Conservation (phyloP, 2,888 invertebrate species). For the Drosophila greeni region DNA sequence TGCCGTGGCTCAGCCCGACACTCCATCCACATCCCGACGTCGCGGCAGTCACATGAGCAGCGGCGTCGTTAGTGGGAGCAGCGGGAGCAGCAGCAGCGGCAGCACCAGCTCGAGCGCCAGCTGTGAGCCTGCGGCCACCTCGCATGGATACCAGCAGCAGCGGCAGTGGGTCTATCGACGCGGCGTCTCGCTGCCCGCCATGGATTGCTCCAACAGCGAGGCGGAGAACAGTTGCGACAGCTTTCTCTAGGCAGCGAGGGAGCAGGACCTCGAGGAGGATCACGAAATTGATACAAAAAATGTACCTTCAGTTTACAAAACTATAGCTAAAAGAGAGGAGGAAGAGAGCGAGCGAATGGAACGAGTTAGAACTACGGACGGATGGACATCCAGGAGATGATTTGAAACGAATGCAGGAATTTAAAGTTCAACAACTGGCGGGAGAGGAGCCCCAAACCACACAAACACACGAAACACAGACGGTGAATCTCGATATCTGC, state of each 20-base stretch:
- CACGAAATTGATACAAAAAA: constrained; percentile 33
- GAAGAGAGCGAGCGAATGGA: not conserved
- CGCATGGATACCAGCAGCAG: constrained; percentile 23
- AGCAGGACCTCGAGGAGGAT: constrained; percentile 8
- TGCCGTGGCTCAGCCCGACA: constrained; percentile 22
- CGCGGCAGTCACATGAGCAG: constrained; percentile 55
- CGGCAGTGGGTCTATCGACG: constrained; percentile 60
- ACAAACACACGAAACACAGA: not conserved
- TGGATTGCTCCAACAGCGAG: constrained; percentile 77
- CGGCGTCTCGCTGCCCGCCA: constrained; percentile 74
- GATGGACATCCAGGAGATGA: constrained; percentile 9
- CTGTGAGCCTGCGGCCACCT: not conserved
- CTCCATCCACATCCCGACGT: constrained; percentile 33
- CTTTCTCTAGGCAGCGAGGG: constrained; percentile 46
- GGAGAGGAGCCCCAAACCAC: constrained; percentile 18
- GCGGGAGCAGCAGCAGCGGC: constrained; percentile 19
- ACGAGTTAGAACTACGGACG: not conserved
- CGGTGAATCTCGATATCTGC: constrained; percentile 62
- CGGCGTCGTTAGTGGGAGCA: constrained; percentile 4
- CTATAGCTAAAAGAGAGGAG: constrained; percentile 34
- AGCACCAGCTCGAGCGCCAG: constrained; percentile 30
- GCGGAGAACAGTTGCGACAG: constrained; percentile 79
- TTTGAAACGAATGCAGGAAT: constrained; percentile 51
- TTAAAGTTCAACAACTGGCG: constrained; percentile 50
- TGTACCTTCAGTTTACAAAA: constrained; percentile 71